phyloP scores from a whole-genome alignment of 2,797 vertebrate species.

The Eleutherodactylus coqui region DNA sequence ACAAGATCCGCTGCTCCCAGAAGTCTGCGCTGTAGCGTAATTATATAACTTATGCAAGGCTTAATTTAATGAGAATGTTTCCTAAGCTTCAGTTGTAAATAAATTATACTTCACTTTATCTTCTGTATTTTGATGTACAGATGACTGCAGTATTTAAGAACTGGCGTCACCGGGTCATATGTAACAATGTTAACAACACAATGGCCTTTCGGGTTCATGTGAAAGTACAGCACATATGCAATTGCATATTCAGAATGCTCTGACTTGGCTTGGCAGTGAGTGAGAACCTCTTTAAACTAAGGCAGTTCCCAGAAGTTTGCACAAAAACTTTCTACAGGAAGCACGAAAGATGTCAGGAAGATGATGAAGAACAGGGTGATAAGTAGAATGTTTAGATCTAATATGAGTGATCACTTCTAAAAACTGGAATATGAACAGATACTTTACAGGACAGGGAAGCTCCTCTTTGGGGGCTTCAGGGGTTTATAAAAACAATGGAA shows the following conservation, averaged over 20 bases:
- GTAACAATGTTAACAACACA: conserved; percentile 38
- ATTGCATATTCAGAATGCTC: not conserved
- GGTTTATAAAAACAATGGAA: too few species aligned
- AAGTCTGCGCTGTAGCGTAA: not conserved
- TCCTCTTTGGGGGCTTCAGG: not conserved
- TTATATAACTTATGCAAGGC: not conserved
- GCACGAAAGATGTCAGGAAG: conserved; percentile 19
- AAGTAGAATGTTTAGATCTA: not conserved
- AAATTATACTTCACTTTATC: not conserved
- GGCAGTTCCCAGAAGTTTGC: conserved; percentile 37
- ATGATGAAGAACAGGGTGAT: not conserved
- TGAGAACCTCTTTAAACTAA: conserved; percentile 39
- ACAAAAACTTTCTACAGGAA: conserved; percentile 47
- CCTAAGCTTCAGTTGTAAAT: conserved; percentile 6
- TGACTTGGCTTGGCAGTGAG: conserved; percentile 36
- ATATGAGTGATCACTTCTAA: not conserved
- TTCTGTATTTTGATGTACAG: conserved; percentile 4
- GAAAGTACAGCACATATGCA: conserved; percentile 36
- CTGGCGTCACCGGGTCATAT: conserved; percentile 34
- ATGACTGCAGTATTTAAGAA: conserved; percentile 8
- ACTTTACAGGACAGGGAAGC: not conserved
- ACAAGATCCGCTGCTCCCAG: not conserved
- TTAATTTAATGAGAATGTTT: conserved; percentile 17
- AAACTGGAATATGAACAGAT: not conserved
- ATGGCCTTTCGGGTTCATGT: conserved; percentile 48